Conservation (phyloP, 2,113 vertebrate genomes). For the Hippocampus comes region DNA sequence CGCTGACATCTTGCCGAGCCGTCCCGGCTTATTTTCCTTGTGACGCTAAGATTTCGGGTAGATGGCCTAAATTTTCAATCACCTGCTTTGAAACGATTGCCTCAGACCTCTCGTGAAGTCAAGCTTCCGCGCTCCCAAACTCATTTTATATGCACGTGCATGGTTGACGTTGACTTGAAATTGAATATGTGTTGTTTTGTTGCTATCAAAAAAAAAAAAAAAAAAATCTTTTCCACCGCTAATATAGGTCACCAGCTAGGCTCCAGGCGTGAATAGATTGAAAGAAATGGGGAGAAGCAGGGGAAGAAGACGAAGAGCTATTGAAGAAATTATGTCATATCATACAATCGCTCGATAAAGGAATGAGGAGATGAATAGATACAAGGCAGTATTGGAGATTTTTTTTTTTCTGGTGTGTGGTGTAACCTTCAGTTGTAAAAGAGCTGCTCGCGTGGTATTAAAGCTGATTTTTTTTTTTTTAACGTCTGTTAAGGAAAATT, state of each 20-base stretch:
- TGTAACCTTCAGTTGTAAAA: not conserved
- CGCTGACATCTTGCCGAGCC: not conserved
- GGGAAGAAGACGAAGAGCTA: conserved; percentile 23
- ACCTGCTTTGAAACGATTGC: not conserved
- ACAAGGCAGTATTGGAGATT: not conserved
- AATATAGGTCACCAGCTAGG: conserved; percentile 66
- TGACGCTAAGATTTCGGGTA: not conserved
- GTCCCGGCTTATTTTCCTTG: not conserved
- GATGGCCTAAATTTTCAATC: not conserved
- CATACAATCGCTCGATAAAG: conserved; percentile 8
- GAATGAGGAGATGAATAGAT: not conserved
- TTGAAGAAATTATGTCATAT: conserved; percentile 50
- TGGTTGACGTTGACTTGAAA: not conserved
- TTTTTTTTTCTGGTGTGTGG: no score
- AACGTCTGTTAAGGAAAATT: not conserved
- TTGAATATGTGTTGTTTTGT: not conserved
- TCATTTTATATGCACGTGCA: not conserved
- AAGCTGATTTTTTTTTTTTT: not conserved
- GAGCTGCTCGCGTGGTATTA: not conserved
- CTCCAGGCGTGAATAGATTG: conserved; percentile 54
- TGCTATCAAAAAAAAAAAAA: conserved; percentile 28
- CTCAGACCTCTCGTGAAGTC: not conserved
- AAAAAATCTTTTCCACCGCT: conserved; percentile 47
- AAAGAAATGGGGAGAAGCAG: conserved; percentile 25
- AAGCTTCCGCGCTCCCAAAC: not conserved